Evolutionary conservation across 2,113 vertebrate species (phyloP), one percentile per base, ranked within the genome.

Genomic region (Elephantulus edwardii): DNA sequence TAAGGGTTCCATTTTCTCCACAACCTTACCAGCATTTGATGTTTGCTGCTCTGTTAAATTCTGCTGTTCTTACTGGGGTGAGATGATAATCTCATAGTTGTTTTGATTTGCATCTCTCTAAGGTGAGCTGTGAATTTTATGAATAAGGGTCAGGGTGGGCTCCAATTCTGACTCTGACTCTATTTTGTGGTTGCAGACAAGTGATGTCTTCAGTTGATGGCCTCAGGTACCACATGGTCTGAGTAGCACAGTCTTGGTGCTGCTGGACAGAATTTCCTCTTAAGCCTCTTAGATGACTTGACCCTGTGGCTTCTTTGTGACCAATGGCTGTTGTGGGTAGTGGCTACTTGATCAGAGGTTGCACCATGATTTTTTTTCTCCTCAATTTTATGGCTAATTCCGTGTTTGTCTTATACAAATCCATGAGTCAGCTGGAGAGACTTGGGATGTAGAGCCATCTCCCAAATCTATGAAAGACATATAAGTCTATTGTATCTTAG

Each of bases 161-260:
- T 28, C 58, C 8, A 17, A 17, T 13, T 19, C 33, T 35, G 82
- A 42, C 68, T 60, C 50, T 54, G 50, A 35, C 12, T 2, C 35
- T 20, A 54, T 9, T 11, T n/a, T 33, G 48, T 42, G 70, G 22
- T 24, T 28, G 16, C 33, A 24, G 30, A 17, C 24, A 16, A 19
- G 28, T 24, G 19, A 19, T 22, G 13, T 28, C 24, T 42, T 14
- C 20, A 9, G 48, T 1, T 38, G 9, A 22, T 33, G 76, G 38
- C 50, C 68, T 24, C 6, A 1, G 2, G 35, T 60, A 35, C 52
- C 13, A 24, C 46, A 13, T 6, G 38, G 33, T 44, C 50, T 60
- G 75, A 44, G 11, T 3, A 20, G n/a, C n/a, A 12, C 0, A 14
- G 8, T 5, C n/a, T 30, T 17, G 2, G n/a, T 28, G 33, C 30